Percentiles rank a stretch among this genome's conserved stretches.
Evolutionary conservation across 2,113 vertebrate genomes (phyloP).

Genomic region (Pachypanchax playfairii): DNA sequence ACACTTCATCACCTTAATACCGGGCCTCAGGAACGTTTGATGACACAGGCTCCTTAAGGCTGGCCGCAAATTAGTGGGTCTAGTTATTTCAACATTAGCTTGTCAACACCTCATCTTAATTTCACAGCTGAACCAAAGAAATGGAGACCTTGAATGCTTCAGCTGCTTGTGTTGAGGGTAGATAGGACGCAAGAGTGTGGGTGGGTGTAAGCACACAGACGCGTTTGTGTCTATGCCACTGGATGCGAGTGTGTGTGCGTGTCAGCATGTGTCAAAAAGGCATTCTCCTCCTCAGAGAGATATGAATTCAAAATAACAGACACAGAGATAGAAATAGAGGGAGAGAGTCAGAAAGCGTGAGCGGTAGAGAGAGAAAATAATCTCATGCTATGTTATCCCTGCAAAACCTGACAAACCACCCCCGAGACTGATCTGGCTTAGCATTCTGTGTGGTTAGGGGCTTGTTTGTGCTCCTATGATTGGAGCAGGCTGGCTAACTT

Average conservation of each 20-base stretch:
- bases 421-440: slow-evolving; percentile 77
- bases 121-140: slow-evolving; percentile 60
- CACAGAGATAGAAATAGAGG: slow-evolving; percentile 55
- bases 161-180: slow-evolving; percentile 55
- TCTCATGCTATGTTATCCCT: slow-evolving; percentile 78
- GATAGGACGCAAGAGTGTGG: slow-evolving; percentile 62
- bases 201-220: slow-evolving; percentile 55
- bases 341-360: slow-evolving; percentile 30
- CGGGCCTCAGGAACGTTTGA: slow-evolving; percentile 50
- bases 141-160: slow-evolving; percentile 54
- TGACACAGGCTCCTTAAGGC: slow-evolving; percentile 59
- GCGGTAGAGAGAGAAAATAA: slow-evolving; percentile 60
- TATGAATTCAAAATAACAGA: slow-evolving; percentile 72
- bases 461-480: slow-evolving; percentile 74
- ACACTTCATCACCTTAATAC: slow-evolving; percentile 67
- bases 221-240: slow-evolving; percentile 53
- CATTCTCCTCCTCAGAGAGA: slow-evolving; percentile 67
- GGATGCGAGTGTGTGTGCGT: slow-evolving; percentile 40
- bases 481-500: slow-evolving; percentile 72
- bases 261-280: slow-evolving; percentile 67
- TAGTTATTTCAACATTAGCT: slow-evolving; percentile 68
- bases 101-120: slow-evolving; percentile 68
- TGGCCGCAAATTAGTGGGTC: slow-evolving; percentile 56
- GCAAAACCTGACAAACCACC: slow-evolving; percentile 78
- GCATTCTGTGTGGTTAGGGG: slow-evolving; percentile 70